These are phyloP conservation scores for Penaeus vannamei DNA, from an alignment of 1,140 invertebrate species.

Conservation along the genomic window DNA sequence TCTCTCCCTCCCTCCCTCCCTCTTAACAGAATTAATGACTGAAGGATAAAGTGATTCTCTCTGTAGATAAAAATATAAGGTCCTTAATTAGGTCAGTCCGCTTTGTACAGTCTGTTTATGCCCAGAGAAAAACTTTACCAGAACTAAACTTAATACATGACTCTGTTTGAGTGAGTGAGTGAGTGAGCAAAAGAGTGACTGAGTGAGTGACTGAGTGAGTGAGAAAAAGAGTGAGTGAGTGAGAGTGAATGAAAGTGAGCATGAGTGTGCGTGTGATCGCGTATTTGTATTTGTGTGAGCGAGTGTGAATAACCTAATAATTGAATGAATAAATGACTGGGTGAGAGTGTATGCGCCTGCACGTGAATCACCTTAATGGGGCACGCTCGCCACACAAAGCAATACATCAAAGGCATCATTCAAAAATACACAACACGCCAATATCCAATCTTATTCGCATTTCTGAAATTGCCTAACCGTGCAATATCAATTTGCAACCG, in stretches of 20 bases:
- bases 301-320: neutral
- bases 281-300: neutral
- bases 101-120: no score
- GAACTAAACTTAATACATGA: no score
- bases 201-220: neutral
- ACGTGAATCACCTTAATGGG: neutral
- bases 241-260: neutral
- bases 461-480: no score
- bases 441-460: no score
- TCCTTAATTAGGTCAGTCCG: no score
- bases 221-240: neutral
- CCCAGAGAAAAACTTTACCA: no score
- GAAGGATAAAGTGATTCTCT: neutral
- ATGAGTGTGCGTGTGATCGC: neutral
- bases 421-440: neutral
- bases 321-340: neutral
- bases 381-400: neutral
- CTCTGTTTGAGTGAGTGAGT: no score
- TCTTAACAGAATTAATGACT: no score
- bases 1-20: slow-evolving; percentile 12
- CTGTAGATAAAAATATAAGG: neutral
- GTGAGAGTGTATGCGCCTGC: slow-evolving; percentile 31
- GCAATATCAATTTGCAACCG: no score
- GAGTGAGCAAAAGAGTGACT: no score
- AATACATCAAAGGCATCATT: neutral